Evolutionary conservation across 1,140 invertebrate genomes (phyloP), one percentile per base, ranked within the genome.

Genomic region (Temnothorax longispinosus): DNA sequence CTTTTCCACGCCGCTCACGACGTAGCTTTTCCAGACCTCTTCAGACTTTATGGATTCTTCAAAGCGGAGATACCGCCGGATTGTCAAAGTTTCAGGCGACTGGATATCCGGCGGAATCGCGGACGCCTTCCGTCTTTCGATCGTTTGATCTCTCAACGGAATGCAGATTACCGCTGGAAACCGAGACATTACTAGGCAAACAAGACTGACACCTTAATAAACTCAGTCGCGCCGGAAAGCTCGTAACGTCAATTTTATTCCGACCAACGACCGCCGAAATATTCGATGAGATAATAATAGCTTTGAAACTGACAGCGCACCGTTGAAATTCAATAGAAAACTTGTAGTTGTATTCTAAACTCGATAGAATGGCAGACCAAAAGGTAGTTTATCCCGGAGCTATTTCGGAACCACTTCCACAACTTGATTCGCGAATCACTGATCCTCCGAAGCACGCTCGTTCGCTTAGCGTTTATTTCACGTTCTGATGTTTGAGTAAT

Each of bases 81-180:
- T 87, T 85, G 86, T 87, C 86, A 87, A 87, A 85, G 86, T 87
- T 87, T 87, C 69, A 85, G 11, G 38, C 21, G 50, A 27, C 21
- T 38, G 56, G 18, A 62, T 84, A 84, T 84, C 58, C 15, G 47
- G 35, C 41, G 21, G 21, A 85, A 69, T 67, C 72, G 72, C 21
- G 27, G 4, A 47, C 44, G 13, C 52, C 6, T 64, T 18, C 18
- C 47, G n/a, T 35, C 27, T 47, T 44, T 60, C 80, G 15, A 52
- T 47, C 18, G 38, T 84, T 75, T 84, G 56, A n/a, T 62, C 74
- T 47, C 41, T 60, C 18, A 13, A 4, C 32, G 8, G 32, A 35
- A 76, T 65, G 21, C 44, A 44, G 52, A 47, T 47, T 32, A 2
- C n/a, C 21, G 52, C 21, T 44, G 15, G 21, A 38, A 58, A 60